These are phyloP conservation scores for Heliothis subflexa DNA, from an alignment of 1,140 invertebrate species.

Conservation along the genomic window DNA sequence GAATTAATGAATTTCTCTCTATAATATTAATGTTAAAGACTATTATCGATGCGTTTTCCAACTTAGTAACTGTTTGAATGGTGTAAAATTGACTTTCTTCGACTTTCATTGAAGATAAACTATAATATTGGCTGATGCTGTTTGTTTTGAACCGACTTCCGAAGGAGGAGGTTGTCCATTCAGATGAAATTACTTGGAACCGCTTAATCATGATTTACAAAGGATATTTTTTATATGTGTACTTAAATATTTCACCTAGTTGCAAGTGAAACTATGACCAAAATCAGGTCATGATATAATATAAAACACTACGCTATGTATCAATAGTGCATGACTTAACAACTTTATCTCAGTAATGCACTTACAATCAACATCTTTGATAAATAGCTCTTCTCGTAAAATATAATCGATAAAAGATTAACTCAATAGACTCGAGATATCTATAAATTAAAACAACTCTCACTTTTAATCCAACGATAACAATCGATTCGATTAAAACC, in stretches of 20 bases:
- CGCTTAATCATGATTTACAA: no score
- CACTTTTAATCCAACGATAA: conserved; percentile 6
- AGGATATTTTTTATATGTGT: no score
- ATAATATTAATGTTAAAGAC: not conserved
- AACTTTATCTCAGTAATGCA: conserved; percentile 15
- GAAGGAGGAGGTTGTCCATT: no score
- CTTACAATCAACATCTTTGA: conserved; percentile 9
- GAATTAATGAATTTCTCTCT: not conserved
- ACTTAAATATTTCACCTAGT: no score
- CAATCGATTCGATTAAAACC: conserved; percentile 1
- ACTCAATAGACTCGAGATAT: not conserved
- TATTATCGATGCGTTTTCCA: not conserved
- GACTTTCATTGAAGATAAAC: not conserved
- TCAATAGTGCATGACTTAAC: not conserved
- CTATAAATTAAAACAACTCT: conserved; percentile 12
- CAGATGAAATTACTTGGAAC: no score
- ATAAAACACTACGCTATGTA: not conserved
- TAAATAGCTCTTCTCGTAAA: not conserved
- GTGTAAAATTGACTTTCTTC: not conserved
- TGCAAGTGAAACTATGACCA: not conserved
- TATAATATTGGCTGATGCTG: no score
- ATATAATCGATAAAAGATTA: not conserved
- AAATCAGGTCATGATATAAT: not conserved
- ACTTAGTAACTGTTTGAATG: not conserved
- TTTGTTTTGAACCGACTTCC: no score